Base-by-base conservation (phyloP, 2,797 vertebrate species). In the Microctenopoma steveboyesi region DNA sequence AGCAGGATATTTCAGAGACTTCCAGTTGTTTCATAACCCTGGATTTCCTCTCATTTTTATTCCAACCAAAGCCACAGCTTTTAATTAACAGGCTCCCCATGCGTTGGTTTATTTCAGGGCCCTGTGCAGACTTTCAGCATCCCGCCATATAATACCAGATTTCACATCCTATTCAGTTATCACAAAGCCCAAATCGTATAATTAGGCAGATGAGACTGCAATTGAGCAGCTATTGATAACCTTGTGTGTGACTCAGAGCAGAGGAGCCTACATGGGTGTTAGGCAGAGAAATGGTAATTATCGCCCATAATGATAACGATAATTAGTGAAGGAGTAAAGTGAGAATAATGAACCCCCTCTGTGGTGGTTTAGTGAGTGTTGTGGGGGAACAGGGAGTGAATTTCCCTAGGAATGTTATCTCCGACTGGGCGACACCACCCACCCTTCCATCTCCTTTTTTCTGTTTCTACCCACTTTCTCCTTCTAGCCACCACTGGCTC, bases 241-340 rank as follows among this genome's bases (percentile, higher is more conserved):
- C 86, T 87, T 85, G 86, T 80, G 85, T 79, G 83, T 79, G 87
- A 91, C 78, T 88, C 79, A 22, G 75, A 85, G 88, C 78, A 5
- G 54, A 82, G 81, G 69, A 79, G 88, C 62, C 85, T 80, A 77
- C 81, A 83, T 76, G 87, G 83, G 81, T 85, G 82, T 87, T 81
- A 87, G 85, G 81, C 86, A 64, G 88, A 73, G 86, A 91, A 88
- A 92, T 86, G 88, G 86, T 91, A 93, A 93, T 94, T 90, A 93
- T 88, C 86, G 86, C 74, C 68, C 81, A 74, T 89, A 92, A 92
- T 89, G 90, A 92, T 93, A 91, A 93, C 61, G 84, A 92, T 93
- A 91, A 94, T 92, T 91, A 90, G 89, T 76, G 74, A 79, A 88
- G 83, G 79, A 88, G 88, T 76, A 86, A 88, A 88, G 80, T 79